A percentile compares a stretch with the other conserved stretches of the same genome.
Evolutionary conservation across 2,888 invertebrate genomes (phyloP).

Genomic region (Punctoribates punctum): DNA sequence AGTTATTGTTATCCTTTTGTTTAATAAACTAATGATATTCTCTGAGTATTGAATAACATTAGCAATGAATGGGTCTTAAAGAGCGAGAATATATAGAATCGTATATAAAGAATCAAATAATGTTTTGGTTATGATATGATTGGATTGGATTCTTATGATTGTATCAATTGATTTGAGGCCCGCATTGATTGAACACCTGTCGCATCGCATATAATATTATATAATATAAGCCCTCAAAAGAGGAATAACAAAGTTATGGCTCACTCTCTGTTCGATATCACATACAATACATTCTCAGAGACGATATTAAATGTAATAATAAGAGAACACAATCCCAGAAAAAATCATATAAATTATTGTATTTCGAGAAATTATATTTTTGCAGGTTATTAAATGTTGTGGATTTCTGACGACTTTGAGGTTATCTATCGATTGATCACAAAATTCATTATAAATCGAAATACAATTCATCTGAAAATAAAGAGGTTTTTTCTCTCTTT

Average conservation of each 20-base stretch:
- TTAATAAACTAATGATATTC: too few relatives aligned
- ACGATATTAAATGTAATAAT: conserved; percentile 20
- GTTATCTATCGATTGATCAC: background rate
- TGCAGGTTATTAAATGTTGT: background rate
- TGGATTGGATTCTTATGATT: background rate
- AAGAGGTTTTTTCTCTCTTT: background rate
- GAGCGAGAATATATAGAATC: background rate
- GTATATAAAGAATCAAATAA: too few relatives aligned
- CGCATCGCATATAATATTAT: background rate
- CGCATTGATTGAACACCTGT: conserved; percentile 27
- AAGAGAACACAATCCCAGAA: background rate
- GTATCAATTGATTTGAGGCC: conserved; percentile 4
- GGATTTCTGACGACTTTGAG: background rate
- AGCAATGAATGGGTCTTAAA: background rate
- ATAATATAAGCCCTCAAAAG: background rate
- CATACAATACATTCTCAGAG: conserved; percentile 7
- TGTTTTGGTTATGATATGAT: conserved; percentile 10
- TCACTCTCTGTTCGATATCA: background rate
- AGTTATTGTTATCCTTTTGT: too few relatives aligned
- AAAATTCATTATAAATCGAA: background rate
- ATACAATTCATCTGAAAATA: background rate
- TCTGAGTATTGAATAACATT: too few relatives aligned
- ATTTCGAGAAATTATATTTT: conserved; percentile 4
- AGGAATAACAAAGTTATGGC: conserved; percentile 13
- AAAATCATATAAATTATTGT: conserved; percentile 4